Conservation (phyloP, 2,797 vertebrate genomes). For the Sebastes trivittatus region DNA sequence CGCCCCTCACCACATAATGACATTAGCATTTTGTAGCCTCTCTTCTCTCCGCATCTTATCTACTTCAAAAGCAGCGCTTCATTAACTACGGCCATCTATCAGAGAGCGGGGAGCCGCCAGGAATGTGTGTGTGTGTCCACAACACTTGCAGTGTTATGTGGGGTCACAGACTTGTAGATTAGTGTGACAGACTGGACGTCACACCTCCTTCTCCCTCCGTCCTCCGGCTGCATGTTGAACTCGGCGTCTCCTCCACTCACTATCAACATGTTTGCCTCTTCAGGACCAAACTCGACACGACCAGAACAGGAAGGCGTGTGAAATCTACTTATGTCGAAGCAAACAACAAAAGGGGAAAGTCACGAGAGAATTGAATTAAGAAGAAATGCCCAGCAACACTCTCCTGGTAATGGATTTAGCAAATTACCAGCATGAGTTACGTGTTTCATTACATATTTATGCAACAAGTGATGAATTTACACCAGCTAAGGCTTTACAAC, state of each 20-base stretch:
- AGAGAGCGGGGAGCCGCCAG: slow-evolving; percentile 41
- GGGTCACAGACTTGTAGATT: slow-evolving; percentile 65
- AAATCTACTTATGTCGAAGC: background rate
- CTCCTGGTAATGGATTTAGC: slow-evolving; percentile 16
- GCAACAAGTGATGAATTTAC: background rate
- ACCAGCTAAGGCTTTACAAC: background rate
- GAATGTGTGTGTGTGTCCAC: slow-evolving; percentile 47
- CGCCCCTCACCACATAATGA: slow-evolving; percentile 48
- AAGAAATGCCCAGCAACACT: background rate
- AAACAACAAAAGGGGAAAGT: slow-evolving; percentile 10
- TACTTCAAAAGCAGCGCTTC: slow-evolving; percentile 71
- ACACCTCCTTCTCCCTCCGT: slow-evolving; percentile 41
- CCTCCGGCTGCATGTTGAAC: slow-evolving; percentile 16
- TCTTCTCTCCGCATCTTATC: slow-evolving; percentile 67
- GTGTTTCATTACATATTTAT: background rate
- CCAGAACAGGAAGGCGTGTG: slow-evolving; percentile 12
- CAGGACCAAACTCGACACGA: background rate
- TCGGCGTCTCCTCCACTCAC: slow-evolving; percentile 45
- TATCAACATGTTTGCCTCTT: slow-evolving; percentile 34
- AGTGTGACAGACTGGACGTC: slow-evolving; percentile 56
- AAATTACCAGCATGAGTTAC: background rate
- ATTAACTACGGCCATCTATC: slow-evolving; percentile 69
- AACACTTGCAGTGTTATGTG: slow-evolving; percentile 39
- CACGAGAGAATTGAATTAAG: slow-evolving; percentile 20
- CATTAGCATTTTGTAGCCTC: slow-evolving; percentile 59